phyloP scores from a whole-genome alignment of 30 jellyfish, hydroid and myxozoan genomes.

The Cassiopea andromeda region DNA sequence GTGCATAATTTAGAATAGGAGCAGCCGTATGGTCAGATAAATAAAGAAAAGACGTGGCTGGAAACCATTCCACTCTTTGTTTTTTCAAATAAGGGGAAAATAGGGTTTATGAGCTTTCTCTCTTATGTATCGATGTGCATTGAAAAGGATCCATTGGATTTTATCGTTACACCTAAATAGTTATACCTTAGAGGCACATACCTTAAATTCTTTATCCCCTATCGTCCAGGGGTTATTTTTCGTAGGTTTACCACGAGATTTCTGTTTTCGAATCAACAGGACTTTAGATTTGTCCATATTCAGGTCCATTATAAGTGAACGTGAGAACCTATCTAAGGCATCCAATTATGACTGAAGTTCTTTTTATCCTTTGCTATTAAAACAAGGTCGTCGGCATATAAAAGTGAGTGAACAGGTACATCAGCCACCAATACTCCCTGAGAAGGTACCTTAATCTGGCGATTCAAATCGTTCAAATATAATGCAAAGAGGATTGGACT shows the following conservation, averaged over 20 bases:
- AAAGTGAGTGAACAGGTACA: conserved; percentile 4
- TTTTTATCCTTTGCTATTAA: conserved; percentile 18
- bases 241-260: not conserved
- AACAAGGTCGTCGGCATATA: conserved; percentile 24
- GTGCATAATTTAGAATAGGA: too few species aligned
- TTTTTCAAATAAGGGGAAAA: too few species aligned
- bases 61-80: too few species aligned
- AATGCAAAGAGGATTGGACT: conserved; percentile 49
- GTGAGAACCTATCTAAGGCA: not conserved
- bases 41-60: too few species aligned
- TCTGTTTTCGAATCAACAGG: conserved; percentile 2
- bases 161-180: too few species aligned
- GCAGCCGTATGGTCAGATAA: too few species aligned
- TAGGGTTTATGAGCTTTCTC: too few species aligned
- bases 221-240: not conserved
- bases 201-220: not conserved
- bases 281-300: not conserved
- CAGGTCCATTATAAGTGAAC: not conserved
- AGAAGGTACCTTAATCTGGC: not conserved
- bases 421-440: not conserved
- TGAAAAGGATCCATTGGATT: too few species aligned
- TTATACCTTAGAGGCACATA: not conserved
- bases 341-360: conserved; percentile 20
- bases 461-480: conserved; percentile 37
- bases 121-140: too few species aligned